Conservation (phyloP, 2,113 vertebrate species). For the Poeciliopsis retropinna region DNA sequence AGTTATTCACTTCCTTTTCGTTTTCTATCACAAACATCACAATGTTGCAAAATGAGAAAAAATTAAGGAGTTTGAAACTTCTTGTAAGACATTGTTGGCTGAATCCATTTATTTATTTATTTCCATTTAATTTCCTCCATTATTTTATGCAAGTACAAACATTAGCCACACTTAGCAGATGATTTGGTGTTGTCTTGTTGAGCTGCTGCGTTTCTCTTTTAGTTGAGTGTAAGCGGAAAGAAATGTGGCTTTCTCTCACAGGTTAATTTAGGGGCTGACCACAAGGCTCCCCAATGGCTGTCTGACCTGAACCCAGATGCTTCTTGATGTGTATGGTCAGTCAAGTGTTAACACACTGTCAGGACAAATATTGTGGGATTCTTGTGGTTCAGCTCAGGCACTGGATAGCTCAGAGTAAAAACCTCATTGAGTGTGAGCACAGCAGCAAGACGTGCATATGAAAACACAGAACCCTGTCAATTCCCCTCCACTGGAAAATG, state of each 20-base stretch:
- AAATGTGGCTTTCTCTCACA: conserved; percentile 28
- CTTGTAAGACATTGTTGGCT: not conserved
- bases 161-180: not conserved
- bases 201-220: not conserved
- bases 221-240: conserved; percentile 1
- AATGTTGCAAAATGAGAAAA: not conserved
- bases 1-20: not conserved
- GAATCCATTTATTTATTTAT: not conserved
- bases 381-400: not conserved
- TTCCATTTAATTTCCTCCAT: not conserved
- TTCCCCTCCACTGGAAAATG: conserved; percentile 5
- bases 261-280: conserved; percentile 43
- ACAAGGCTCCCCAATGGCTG: conserved; percentile 43
- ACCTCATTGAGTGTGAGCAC: not conserved
- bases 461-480: conserved; percentile 22
- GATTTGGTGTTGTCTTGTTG: not conserved
- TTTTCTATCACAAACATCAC: not conserved
- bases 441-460: not conserved
- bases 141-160: not conserved
- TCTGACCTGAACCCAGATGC: conserved; percentile 33
- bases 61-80: not conserved
- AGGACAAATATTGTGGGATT: conserved; percentile 59
- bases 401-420: conserved; percentile 13
- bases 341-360: conserved; percentile 44
- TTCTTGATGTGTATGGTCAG: conserved; percentile 56